Conservation (phyloP, 2,888 invertebrate genomes). For the Campoplex nolae region DNA sequence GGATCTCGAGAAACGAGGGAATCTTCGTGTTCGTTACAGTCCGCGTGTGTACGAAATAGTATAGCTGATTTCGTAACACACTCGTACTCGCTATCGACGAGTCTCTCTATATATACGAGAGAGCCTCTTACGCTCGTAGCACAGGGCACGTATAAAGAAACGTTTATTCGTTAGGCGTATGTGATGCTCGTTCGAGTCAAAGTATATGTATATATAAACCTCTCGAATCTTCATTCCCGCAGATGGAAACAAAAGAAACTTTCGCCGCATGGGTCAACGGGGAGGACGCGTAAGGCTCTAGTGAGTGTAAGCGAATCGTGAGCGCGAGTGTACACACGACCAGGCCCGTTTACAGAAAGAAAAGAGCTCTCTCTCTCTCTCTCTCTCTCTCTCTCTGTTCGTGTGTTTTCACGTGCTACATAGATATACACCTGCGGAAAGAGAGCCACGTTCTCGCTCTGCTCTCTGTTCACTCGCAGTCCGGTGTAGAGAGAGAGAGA, state of each 20-base stretch:
- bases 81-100: conserved; percentile 42
- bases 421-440: conserved; percentile 20
- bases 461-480: conserved; percentile 31
- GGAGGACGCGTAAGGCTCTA: conserved; percentile 66
- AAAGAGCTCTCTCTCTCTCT: too few relatives aligned
- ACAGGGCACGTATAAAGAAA: background rate
- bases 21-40: conserved; percentile 31
- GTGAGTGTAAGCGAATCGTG: conserved; percentile 46
- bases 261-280: conserved; percentile 79
- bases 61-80: conserved; percentile 60
- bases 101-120: background rate
- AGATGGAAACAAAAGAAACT: conserved; percentile 80
- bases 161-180: conserved; percentile 64
- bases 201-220: conserved; percentile 38
- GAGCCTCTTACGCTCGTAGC: background rate
- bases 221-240: conserved; percentile 75
- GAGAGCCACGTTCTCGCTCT: conserved; percentile 22
- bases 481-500: background rate
- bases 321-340: conserved; percentile 3
- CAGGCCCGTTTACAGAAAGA: too few relatives aligned
- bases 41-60: conserved; percentile 25
- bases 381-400: too few relatives aligned
- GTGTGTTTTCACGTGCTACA: background rate
- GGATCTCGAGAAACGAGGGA: conserved; percentile 51
- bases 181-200: conserved; percentile 72